These are phyloP conservation scores for Pseudolaguvia tuberculata DNA, from an alignment of 2,113 vertebrate genomes.

Conservation along the genomic window DNA sequence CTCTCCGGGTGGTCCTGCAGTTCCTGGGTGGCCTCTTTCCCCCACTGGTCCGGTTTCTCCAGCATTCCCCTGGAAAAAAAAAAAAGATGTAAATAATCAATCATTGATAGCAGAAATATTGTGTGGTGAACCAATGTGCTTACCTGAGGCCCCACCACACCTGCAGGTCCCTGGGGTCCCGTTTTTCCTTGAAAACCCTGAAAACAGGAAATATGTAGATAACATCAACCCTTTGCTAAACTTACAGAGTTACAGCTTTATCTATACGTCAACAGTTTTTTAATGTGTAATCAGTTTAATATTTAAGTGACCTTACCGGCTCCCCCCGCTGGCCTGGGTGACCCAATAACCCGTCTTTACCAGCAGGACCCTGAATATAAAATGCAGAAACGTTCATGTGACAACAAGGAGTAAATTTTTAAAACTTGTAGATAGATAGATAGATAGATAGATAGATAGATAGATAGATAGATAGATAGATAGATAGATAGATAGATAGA, in stretches of 20 bases:
- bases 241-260: not conserved
- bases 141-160: slow-evolving; percentile 95
- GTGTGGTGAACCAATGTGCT: slow-evolving; percentile 8
- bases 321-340: slow-evolving; percentile 97
- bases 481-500: not conserved
- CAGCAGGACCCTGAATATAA: slow-evolving; percentile 77
- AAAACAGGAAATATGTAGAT: not conserved
- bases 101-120: no score
- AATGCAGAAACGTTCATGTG: not conserved
- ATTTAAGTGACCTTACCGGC: slow-evolving; percentile 74
- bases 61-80: slow-evolving; percentile 78
- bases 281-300: not conserved
- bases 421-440: not conserved
- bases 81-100: not conserved
- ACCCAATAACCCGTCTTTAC: slow-evolving; percentile 94
- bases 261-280: not conserved
- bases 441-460: not conserved
- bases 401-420: not conserved
- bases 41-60: slow-evolving; percentile 90
- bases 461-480: not conserved
- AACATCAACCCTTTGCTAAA: not conserved
- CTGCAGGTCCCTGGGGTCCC: slow-evolving; percentile 87
- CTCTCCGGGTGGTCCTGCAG: slow-evolving; percentile 89
- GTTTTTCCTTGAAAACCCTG: slow-evolving; percentile 99
- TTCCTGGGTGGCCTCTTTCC: slow-evolving; percentile 89